Percentiles rank a stretch among this genome's conserved stretches.
Conservation (phyloP, 2,797 vertebrate genomes). For the Todus mexicanus region DNA sequence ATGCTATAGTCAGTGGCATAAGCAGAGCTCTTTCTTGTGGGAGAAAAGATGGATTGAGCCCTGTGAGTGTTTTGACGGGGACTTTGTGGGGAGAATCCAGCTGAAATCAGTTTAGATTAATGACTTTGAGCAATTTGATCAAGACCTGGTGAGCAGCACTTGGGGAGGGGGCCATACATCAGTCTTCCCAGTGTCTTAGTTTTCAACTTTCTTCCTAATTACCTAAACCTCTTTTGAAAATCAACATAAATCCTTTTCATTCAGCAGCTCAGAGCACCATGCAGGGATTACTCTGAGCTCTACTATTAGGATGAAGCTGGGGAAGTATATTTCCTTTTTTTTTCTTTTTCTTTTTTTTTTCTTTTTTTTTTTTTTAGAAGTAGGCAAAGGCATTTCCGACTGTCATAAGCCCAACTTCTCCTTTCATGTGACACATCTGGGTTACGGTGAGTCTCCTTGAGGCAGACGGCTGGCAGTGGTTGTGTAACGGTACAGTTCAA, state of each 20-base stretch:
- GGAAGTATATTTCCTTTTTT: neutral
- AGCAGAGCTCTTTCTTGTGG: neutral
- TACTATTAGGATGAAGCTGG: neutral
- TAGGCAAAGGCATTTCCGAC: constrained; percentile 12
- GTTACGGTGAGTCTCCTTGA: neutral
- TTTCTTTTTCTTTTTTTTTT: no score
- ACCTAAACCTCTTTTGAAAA: neutral
- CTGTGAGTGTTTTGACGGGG: neutral
- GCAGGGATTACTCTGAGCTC: neutral
- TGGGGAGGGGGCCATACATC: neutral
- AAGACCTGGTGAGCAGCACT: neutral
- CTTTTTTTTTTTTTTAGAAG: neutral
- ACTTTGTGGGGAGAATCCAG: neutral
- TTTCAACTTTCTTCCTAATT: neutral
- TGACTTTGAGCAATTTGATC: neutral
- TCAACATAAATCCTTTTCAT: neutral
- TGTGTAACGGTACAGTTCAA: neutral
- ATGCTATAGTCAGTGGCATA: neutral
- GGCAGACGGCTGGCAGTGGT: neutral
- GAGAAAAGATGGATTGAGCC: neutral
- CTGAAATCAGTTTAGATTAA: neutral
- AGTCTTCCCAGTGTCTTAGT: neutral
- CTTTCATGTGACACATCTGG: constrained; percentile 63
- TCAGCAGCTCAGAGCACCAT: neutral
- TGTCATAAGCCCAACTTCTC: neutral